Evolutionary conservation across 2,113 vertebrate genomes (phyloP).

Genomic region (Nansenia antarctica): DNA sequence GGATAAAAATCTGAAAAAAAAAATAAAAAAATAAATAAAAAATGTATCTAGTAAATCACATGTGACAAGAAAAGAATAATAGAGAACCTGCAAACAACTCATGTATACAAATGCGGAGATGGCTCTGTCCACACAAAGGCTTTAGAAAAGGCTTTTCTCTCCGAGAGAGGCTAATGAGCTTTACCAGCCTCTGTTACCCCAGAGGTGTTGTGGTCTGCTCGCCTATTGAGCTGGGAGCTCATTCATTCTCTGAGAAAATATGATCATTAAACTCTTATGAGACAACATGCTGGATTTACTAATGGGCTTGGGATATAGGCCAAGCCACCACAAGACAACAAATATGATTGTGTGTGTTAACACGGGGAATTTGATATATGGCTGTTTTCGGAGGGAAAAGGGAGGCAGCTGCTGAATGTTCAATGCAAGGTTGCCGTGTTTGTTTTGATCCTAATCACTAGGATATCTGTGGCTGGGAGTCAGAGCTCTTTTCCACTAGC

Average conservation of each 20-base stretch:
- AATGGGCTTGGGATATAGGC: slow-evolving; percentile 13
- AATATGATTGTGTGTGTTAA: slow-evolving; percentile 29
- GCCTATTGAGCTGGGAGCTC: slow-evolving; percentile 4
- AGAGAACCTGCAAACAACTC: slow-evolving; percentile 46
- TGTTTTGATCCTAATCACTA: slow-evolving; percentile 39
- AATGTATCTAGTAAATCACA: slow-evolving; percentile 44
- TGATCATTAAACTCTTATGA: slow-evolving; percentile 26
- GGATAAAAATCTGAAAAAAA: no score
- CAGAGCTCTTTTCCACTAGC: slow-evolving; percentile 20
- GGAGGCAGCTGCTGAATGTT: slow-evolving; percentile 10
- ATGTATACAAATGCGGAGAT: slow-evolving; percentile 34
- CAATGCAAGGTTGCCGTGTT: slow-evolving; percentile 35
- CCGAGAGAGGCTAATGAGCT: slow-evolving; percentile 35
- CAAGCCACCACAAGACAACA: slow-evolving; percentile 19
- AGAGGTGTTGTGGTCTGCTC: slow-evolving; percentile 23
- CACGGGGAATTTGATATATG: slow-evolving; percentile 25
- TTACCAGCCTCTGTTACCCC: slow-evolving; percentile 19
- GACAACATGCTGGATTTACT: background rate
- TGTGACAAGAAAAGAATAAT: slow-evolving; percentile 50
- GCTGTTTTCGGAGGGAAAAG: slow-evolving; percentile 5
- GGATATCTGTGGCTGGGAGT: slow-evolving; percentile 48
- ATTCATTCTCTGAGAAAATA: slow-evolving; percentile 11
- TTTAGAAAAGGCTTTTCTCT: slow-evolving; percentile 29
- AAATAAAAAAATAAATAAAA: background rate
- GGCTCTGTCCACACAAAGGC: slow-evolving; percentile 31